Percentiles rank a stretch among this genome's conserved stretches.
phyloP scores from a whole-genome alignment of 2,797 vertebrate genomes.

The Pseudochromis fuscus region DNA sequence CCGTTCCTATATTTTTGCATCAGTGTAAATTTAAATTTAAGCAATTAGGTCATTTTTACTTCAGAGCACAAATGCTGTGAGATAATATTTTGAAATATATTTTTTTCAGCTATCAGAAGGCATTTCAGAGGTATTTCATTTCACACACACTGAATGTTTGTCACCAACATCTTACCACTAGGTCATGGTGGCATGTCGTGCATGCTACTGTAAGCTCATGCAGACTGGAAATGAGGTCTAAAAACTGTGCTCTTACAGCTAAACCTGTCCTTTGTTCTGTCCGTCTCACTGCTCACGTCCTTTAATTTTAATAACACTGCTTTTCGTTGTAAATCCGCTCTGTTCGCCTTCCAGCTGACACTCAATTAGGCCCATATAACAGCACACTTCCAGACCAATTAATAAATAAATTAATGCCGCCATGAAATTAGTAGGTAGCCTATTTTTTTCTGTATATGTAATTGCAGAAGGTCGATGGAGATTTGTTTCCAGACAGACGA shows the following conservation, averaged over 20 bases:
- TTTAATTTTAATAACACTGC: conserved; percentile 70
- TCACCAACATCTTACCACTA: conserved; percentile 80
- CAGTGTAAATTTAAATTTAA: conserved; percentile 41
- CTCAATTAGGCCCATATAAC: conserved; percentile 58
- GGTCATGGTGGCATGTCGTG: conserved; percentile 85
- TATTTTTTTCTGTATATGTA: conserved; percentile 31
- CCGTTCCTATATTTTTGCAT: conserved; percentile 39
- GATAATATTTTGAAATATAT: conserved; percentile 87
- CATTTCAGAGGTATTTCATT: conserved; percentile 89
- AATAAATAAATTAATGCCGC: conserved; percentile 56
- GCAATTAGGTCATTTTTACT: conserved; percentile 55
- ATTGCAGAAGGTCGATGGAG: conserved; percentile 51
- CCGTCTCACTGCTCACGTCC: conserved; percentile 73
- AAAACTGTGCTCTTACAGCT: conserved; percentile 63
- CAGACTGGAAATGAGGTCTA: conserved; percentile 63
- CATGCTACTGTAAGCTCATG: conserved; percentile 79
- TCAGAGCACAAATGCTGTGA: conserved; percentile 76
- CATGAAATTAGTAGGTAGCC: conserved; percentile 54
- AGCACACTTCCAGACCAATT: conserved; percentile 52
- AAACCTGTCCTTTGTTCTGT: conserved; percentile 72
- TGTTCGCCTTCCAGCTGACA: conserved; percentile 74
- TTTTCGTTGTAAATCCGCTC: conserved; percentile 58
- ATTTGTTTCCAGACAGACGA: conserved; percentile 56
- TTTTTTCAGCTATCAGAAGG: conserved; percentile 88
- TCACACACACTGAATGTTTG: conserved; percentile 87